These are phyloP conservation scores for Perca schrenkii DNA, from an alignment of 2,113 vertebrate genomes.

Conservation along the genomic window DNA sequence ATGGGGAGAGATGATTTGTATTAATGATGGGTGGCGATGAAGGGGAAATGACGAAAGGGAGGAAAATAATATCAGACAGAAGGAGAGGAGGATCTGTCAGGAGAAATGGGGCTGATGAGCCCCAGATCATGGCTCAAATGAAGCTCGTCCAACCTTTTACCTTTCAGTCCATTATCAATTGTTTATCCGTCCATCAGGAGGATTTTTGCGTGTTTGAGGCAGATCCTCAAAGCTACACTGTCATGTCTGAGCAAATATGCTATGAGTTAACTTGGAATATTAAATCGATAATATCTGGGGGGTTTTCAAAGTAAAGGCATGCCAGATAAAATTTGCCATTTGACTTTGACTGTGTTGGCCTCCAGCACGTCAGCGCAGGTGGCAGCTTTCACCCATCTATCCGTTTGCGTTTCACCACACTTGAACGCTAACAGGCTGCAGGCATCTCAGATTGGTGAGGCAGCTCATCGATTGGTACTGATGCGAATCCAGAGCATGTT, in stretches of 20 bases:
- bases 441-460: conserved; percentile 6
- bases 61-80: conserved; percentile 74
- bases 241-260: background rate
- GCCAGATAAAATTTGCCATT: background rate
- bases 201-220: conserved; percentile 22
- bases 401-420: background rate
- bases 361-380: background rate
- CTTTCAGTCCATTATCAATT: conserved; percentile 48
- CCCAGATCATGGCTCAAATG: conserved; percentile 66
- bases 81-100: conserved; percentile 67
- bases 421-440: background rate
- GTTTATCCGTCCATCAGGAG: conserved; percentile 46
- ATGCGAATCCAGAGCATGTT: conserved; percentile 52
- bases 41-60: conserved; percentile 58
- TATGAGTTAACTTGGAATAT: background rate
- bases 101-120: conserved; percentile 64
- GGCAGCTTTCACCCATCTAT: conserved; percentile 4
- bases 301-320: background rate
- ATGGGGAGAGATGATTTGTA: conserved; percentile 77
- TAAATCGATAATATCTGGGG: background rate
- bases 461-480: conserved; percentile 36
- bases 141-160: conserved; percentile 60
- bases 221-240: background rate
- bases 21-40: conserved; percentile 78
- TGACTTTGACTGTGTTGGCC: conserved; percentile 12